Evolutionary conservation across 2,797 vertebrate genomes (phyloP).

Genomic region (Peromyscus nudipes): DNA sequence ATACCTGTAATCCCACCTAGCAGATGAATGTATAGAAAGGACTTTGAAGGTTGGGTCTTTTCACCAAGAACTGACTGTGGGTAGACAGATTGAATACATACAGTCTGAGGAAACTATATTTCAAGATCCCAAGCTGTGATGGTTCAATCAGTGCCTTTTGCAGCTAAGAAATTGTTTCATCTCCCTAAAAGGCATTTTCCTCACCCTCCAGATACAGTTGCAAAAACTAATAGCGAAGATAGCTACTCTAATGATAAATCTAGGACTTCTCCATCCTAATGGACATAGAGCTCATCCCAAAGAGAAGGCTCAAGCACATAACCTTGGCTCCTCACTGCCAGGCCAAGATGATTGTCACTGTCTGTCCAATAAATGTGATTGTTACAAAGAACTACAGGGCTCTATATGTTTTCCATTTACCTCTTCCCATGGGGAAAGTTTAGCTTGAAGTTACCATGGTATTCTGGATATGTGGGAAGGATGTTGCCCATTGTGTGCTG

Average conservation of each 20-base stretch:
- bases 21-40: not conserved
- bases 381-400: not conserved
- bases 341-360: not conserved
- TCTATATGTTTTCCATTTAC: not conserved
- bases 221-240: not conserved
- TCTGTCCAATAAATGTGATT: not conserved
- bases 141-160: not conserved
- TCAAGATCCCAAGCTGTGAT: not conserved
- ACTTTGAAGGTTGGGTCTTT: not conserved
- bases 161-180: not conserved
- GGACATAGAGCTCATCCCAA: not conserved
- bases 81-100: not conserved
- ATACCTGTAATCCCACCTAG: not conserved
- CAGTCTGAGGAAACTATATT: not conserved
- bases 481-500: too few relatives aligned
- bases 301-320: not conserved
- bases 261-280: not conserved
- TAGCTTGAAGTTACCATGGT: not conserved
- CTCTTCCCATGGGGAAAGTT: not conserved
- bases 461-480: not conserved
- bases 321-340: not conserved
- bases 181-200: not conserved
- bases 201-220: not conserved
- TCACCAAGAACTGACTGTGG: not conserved
- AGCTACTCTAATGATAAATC: not conserved